phyloP scores from a whole-genome alignment of 2,113 vertebrate species.

The Rhadina sibilatrix region DNA sequence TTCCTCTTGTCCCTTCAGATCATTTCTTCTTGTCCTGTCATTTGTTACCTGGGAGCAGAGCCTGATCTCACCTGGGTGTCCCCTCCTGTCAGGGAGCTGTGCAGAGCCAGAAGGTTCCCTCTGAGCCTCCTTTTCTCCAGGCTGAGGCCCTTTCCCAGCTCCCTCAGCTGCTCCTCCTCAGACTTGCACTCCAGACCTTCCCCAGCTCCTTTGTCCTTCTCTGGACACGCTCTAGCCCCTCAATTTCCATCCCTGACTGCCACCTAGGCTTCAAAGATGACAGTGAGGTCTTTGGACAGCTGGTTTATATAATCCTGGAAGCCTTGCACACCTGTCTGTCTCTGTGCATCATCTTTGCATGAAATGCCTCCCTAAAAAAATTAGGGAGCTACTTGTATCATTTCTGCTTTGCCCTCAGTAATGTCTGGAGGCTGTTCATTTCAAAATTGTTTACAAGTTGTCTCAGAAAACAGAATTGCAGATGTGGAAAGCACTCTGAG shows the following conservation, averaged over 20 bases:
- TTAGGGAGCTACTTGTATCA: neutral
- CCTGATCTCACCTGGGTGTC: fast-evolving
- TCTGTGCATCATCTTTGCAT: neutral
- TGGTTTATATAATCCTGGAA: neutral
- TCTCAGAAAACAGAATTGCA: neutral
- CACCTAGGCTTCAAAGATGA: neutral
- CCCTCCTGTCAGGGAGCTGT: neutral
- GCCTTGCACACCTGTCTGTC: neutral
- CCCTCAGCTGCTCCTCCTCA: neutral
- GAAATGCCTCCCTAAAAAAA: neutral
- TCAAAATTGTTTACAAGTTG: neutral
- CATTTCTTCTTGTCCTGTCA: neutral
- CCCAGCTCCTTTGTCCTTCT: fast-evolving
- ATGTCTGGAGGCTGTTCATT: neutral
- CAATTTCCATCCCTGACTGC: neutral
- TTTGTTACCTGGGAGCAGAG: neutral
- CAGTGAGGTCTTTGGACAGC: neutral
- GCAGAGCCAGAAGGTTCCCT: fast-evolving
- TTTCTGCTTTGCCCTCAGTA: neutral
- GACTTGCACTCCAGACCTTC: neutral
- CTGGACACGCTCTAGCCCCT: fast-evolving
- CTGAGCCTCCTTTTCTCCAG: neutral
- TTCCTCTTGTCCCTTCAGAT: neutral
- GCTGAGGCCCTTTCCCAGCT: neutral
- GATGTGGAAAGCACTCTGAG: neutral